Conservation (phyloP, 2,797 vertebrate species). For the Dallia pectoralis region DNA sequence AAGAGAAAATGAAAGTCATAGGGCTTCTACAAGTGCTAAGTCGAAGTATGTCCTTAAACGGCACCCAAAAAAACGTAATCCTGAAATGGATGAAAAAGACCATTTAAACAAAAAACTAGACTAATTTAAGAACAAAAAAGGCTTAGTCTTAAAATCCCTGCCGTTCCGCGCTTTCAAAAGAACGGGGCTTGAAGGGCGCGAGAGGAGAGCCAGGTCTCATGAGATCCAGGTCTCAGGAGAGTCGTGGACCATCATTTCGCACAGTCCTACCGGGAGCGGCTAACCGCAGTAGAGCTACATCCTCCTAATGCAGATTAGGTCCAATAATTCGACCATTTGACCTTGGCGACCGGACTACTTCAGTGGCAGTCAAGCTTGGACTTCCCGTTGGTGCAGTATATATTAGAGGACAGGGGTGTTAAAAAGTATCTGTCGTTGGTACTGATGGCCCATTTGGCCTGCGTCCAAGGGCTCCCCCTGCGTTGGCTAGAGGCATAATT, state of each 20-base stretch:
- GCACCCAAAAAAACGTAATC: not conserved
- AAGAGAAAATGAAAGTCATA: not conserved
- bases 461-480: slow-evolving; percentile 78
- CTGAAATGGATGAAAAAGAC: not conserved
- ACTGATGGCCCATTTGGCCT: slow-evolving; percentile 73
- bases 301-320: not conserved
- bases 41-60: not conserved
- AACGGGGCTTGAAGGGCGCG: not conserved
- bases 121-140: not conserved
- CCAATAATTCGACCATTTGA: slow-evolving; percentile 22
- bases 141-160: not conserved
- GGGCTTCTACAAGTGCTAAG: not conserved
- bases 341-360: slow-evolving; percentile 32
- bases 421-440: slow-evolving; percentile 22
- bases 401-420: not conserved
- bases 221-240: not conserved
- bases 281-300: not conserved
- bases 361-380: slow-evolving; percentile 16
- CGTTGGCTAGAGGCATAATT: slow-evolving; percentile 78
- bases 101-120: not conserved
- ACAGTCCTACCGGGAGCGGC: not conserved
- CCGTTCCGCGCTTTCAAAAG: not conserved
- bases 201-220: not conserved
- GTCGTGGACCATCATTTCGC: slow-evolving; percentile 33
- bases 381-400: slow-evolving; percentile 18